phyloP scores from a whole-genome alignment of 92 coral and sea anemone species.

The Pocillopora grandis region DNA sequence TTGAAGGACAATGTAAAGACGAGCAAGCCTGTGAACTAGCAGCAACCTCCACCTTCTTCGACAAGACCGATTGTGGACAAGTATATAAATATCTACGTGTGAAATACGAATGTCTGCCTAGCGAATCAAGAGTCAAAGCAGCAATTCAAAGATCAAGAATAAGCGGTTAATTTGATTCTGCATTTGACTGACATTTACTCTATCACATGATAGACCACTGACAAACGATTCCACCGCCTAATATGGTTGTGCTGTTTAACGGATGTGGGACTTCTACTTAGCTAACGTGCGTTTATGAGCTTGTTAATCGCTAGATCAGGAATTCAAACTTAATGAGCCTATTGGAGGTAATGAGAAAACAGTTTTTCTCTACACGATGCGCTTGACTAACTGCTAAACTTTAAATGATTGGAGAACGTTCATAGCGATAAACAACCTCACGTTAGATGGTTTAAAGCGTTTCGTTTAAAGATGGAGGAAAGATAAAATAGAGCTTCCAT shows the following conservation, averaged over 20 bases:
- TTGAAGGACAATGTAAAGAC: conserved; percentile 81
- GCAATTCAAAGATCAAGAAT: conserved; percentile 55
- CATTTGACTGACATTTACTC: background rate
- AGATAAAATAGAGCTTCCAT: background rate
- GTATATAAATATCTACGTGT: conserved; percentile 78
- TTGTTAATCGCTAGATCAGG: conserved; percentile 5
- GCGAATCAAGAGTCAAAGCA: conserved; percentile 91
- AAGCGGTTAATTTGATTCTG: conserved; percentile 23
- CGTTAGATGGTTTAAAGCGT: conserved; percentile 28
- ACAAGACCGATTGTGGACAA: conserved; percentile 86
- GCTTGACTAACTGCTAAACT: background rate
- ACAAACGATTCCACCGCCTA: conserved; percentile 31
- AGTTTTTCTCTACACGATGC: background rate
- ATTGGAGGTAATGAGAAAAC: background rate
- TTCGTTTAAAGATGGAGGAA: background rate
- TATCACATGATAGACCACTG: conserved; percentile 6
- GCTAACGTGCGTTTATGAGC: background rate
- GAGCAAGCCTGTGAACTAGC: conserved; percentile 89
- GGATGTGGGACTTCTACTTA: conserved; percentile 5
- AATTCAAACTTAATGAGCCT: background rate
- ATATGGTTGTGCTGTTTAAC: background rate
- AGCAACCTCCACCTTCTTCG: conserved; percentile 82
- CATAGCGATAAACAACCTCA: background rate
- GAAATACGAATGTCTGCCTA: conserved; percentile 79
- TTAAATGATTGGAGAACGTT: background rate